Base-by-base conservation (phyloP, 2,113 vertebrate genomes). In the Coracopsis vasa region DNA sequence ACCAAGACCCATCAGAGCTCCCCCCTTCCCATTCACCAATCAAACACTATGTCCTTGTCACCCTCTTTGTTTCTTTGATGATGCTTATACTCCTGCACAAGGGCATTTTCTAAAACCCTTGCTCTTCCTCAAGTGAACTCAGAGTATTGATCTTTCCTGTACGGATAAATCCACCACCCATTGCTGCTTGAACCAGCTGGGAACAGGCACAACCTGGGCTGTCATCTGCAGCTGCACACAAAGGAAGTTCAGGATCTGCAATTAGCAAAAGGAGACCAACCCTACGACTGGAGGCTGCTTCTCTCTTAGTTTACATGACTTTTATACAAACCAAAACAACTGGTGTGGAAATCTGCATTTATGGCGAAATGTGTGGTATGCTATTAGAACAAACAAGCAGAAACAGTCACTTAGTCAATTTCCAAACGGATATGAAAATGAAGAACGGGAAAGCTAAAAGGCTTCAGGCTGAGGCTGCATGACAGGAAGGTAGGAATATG, bases 141-240 rank as follows among this genome's bases (percentile, higher is more conserved):
- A n/a, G 73, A 44, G 20, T 60, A 33, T 12, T 0, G 0, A 44
- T 25, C 69, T 37, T 71, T 41, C 37, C 45, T 5, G 0, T 18
- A 47, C 0, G 2, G 39, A 13, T n/a, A 37, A 56, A 81, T 41
- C 28, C 42, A 58, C 9, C 31, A 2, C 0, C 54, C 61, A 16
- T 13, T 4, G 1, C 60, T n/a, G 37, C 64, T 58, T n/a, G 31
- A 50, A 35, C 20, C 37, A 39, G 41, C 65, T 25, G 41, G 72
- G 35, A 86, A 31, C 39, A 35, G 41, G 50, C 65, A 58, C 45
- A 29, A 47, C n/a, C 9, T 3, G 0, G 7, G 50, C 78, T 90
- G 61, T 39, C 37, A 21, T 23, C 80, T 47, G 83, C 70, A 56
- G 58, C 5, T 0, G 13, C 5, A 2, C 70, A 79, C 73, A 71